Conservation (phyloP, 2,888 invertebrate genomes). For the Mesorhabditis belari region DNA sequence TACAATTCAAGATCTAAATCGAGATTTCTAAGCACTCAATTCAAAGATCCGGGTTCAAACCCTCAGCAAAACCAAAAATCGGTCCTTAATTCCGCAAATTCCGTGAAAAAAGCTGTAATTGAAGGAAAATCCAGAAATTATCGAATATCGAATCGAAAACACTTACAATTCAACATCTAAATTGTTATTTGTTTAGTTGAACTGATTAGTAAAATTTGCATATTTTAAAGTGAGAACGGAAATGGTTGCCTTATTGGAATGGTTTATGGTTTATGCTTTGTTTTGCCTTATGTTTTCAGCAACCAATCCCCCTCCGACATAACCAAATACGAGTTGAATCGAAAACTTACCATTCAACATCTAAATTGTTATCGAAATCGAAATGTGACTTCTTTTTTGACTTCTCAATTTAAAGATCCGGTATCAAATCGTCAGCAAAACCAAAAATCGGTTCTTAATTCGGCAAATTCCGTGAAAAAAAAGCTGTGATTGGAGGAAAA, state of each 20-base stretch:
- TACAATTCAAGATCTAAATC: too few species aligned
- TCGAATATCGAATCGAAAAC: too few species aligned
- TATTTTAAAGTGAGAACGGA: neutral
- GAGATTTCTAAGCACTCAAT: too few species aligned
- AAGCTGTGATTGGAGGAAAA: neutral
- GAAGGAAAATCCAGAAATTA: neutral
- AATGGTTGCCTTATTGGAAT: too few species aligned
- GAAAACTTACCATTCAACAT: too few species aligned
- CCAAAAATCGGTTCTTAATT: neutral
- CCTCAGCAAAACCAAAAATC: neutral
- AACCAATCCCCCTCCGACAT: slow-evolving; percentile 89
- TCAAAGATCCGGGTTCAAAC: too few species aligned
- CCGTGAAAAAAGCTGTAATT: neutral
- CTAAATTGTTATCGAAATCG: too few species aligned
- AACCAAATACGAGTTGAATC: too few species aligned
- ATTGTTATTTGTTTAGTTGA: neutral
- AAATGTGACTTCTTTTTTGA: too few species aligned
- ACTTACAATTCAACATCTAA: too few species aligned
- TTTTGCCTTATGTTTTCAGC: slow-evolving; percentile 57
- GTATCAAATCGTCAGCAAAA: slow-evolving; percentile 2
- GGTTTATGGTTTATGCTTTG: neutral
- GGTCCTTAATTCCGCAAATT: neutral
- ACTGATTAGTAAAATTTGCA: neutral
- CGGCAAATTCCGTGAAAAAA: neutral
- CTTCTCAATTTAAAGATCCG: too few species aligned